phyloP scores from a whole-genome alignment of 2,797 vertebrate species.

The Serranus cabrilla region DNA sequence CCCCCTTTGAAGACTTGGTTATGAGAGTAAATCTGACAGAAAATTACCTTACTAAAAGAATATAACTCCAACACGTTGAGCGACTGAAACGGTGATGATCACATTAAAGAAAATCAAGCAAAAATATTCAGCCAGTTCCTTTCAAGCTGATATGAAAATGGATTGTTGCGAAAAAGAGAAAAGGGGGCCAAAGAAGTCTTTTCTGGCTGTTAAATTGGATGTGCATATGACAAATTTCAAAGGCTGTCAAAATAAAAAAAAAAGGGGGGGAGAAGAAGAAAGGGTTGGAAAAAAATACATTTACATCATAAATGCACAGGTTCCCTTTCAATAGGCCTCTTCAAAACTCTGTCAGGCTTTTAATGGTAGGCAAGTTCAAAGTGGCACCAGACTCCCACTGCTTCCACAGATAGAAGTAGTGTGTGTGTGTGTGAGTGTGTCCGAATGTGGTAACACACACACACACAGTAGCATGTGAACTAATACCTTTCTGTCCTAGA shows the following conservation, averaged over 20 bases:
- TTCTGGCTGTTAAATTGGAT: conserved; percentile 92
- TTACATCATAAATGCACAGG: conserved; percentile 96
- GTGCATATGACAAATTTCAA: conserved; percentile 97
- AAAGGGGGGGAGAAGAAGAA: conserved; percentile 63
- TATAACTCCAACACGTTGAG: conserved; percentile 60
- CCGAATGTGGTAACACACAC: conserved; percentile 52
- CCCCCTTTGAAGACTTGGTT: conserved; percentile 63
- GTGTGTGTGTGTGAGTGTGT: conserved; percentile 44
- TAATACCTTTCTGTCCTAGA: conserved; percentile 62
- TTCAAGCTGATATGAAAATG: conserved; percentile 79
- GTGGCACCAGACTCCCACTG: conserved; percentile 93
- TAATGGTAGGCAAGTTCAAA: conserved; percentile 96
- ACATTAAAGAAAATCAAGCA: conserved; percentile 73
- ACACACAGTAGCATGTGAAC: conserved; percentile 45
- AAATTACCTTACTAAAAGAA: conserved; percentile 74
- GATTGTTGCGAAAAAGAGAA: conserved; percentile 65
- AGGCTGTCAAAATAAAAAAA: conserved; percentile 91
- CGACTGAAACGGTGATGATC: conserved; percentile 66
- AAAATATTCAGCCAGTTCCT: conserved; percentile 73
- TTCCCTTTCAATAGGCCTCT: conserved; percentile 92
- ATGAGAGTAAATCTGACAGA: conserved; percentile 72
- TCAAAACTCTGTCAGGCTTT: conserved; percentile 93
- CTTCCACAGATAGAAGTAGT: conserved; percentile 86
- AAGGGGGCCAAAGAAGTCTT: conserved; percentile 85
- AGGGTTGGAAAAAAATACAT: conserved; percentile 85